Base-by-base conservation (phyloP, 2,888 invertebrate genomes). In the Yponomeuta cagnagella region DNA sequence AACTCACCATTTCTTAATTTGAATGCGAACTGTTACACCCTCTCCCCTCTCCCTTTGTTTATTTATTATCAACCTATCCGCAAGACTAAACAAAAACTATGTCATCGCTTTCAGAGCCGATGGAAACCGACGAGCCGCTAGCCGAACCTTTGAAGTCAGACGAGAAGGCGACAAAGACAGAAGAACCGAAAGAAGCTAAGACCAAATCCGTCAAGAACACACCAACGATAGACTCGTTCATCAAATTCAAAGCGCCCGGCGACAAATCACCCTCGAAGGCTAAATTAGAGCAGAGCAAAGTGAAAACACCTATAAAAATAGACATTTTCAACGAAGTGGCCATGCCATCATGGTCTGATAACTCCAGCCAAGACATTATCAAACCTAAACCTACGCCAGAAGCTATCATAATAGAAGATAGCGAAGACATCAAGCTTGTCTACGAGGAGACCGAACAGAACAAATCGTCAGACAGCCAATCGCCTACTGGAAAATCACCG, bases 391-490 rank as follows among this genome's bases (percentile, higher is more conserved):
- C 76, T 2, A 76, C 73, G 0, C 76, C 77, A 67, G 75, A 77
- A 71, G 48, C 80, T 10, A 78, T 80, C 72, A 76, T 79, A 2
- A 80, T 76, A 48, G 92, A 93, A 73, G 92, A 92, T 70, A 91
- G 94, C 10, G 93, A 93, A 77, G 94, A 94, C 76, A 93, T 95
- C 37, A 92, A 93, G 75, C 81, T 95, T 52, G 89, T 94, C 9
- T 94, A 93, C 70, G 94, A 93, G 70, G 95, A 94, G 63, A 93
- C 93, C 0, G 76, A 82, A 67, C 73, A 69, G 10, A 76, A 75
- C 23, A 70, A 66, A 52, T 70, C 70, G 23, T 31, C 48, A 2
- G 70, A 70, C 9, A 70, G 48, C 23, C 52, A 48, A 68, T 15
- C 70, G 31, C 4, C 15, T 15, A 31, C 9, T 33, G 37, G 33